These are phyloP conservation scores for Cyclargus thomasi DNA, from an alignment of 1,140 invertebrate genomes.

Conservation along the genomic window DNA sequence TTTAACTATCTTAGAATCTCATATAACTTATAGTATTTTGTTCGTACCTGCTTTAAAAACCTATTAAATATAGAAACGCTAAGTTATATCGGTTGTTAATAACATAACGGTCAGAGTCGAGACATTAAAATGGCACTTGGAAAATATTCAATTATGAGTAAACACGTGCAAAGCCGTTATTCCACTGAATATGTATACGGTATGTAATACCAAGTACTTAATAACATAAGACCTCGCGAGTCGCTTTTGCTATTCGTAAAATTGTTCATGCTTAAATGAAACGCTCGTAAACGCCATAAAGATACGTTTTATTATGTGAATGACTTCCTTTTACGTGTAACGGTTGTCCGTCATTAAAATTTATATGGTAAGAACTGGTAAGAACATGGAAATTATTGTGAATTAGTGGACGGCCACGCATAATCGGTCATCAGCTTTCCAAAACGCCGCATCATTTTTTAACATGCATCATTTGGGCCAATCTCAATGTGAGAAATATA, in stretches of 20 bases:
- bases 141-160: constrained; percentile 11
- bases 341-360: constrained; percentile 3
- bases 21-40: too few species aligned
- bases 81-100: background rate
- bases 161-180: constrained; percentile 8
- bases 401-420: background rate
- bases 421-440: background rate
- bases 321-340: constrained; percentile 7
- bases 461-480: background rate
- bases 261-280: background rate
- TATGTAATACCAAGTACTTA: background rate
- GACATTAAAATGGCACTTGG: background rate
- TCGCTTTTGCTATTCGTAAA: constrained; percentile 10
- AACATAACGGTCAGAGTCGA: background rate
- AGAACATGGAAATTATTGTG: background rate
- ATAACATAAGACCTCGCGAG: background rate
- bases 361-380: constrained; percentile 43
- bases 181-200: constrained; percentile 3
- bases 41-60: too few species aligned
- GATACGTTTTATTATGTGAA: constrained; percentile 3
- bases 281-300: background rate
- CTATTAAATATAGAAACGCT: background rate
- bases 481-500: background rate
- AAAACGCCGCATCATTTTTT: background rate
- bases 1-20: too few species aligned